Evolutionary conservation across 2,888 invertebrate species (phyloP), one percentile per base, ranked within the genome.

Genomic region (Ennomos fuscantarius): DNA sequence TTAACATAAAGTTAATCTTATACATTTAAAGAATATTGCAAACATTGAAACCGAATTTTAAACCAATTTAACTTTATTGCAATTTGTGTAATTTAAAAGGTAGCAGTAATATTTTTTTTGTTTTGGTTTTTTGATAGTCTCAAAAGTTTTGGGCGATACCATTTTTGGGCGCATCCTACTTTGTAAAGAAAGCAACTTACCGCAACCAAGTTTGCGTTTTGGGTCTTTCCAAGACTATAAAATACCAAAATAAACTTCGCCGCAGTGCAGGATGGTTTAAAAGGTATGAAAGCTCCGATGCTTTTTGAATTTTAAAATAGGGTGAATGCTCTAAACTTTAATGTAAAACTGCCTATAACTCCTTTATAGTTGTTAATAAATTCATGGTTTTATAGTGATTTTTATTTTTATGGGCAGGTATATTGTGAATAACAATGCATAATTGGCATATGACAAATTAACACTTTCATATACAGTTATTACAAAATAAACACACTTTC

Each of bases 131-230:
- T 9, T 34, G 33, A 8, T 37, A 8, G 8, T 11, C 24, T 15
- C 34, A 32, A 13, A 49, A 36, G 35, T 41, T 51, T 56, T 51
- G 51, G 50, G 12, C 6, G 9, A 24, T 39, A 42, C 39, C 45
- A 1, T 15, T 13, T 52, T 52, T 44, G 39, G 48, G 32, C 41
- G 47, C 24, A 44, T 53, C 43, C 43, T 34, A 35, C 32, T 11
- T 36, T 58, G 49, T 58, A 52, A 57, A 57, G 46, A 52, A 46
- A 55, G 39, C 34, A 33, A 10, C 31, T 35, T 24, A 36, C 41
- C 45, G 24, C 34, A 40, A 37, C n/a, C 33, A 15, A 46, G 0
- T 36, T 41, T n/a, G 24, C n/a, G 33, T 45, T 50, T 52, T 58
- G 40, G 44, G 43, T 39, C 9, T 11, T 56, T 46, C 24, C 44